Conservation (phyloP, 35 echinoderm and acorn worm species). For the Stichopus chloronotus region DNA sequence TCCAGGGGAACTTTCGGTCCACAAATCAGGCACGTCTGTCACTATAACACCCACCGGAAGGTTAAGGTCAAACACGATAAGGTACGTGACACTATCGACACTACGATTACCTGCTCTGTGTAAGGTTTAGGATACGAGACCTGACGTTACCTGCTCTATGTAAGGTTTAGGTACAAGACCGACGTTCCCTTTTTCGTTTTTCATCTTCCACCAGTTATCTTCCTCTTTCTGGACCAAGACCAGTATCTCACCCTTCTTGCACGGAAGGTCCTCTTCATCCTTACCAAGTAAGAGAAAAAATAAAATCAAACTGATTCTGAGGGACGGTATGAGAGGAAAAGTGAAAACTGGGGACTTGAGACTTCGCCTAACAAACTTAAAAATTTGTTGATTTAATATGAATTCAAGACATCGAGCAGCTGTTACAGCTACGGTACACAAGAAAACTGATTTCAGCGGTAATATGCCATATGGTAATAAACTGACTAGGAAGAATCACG, state of each 20-base stretch:
- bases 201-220: slow-evolving; percentile 90
- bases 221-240: slow-evolving; percentile 76
- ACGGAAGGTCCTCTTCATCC: slow-evolving; percentile 84
- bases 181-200: slow-evolving; percentile 65
- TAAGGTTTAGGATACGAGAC: slow-evolving; percentile 77
- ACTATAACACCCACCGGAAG: no score
- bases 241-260: slow-evolving; percentile 77
- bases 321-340: neutral
- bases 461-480: no score
- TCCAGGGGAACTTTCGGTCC: no score
- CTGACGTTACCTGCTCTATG: slow-evolving; percentile 70
- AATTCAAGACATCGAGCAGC: neutral
- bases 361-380: neutral
- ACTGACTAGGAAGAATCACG: no score
- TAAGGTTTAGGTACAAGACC: slow-evolving; percentile 83
- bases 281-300: neutral
- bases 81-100: no score
- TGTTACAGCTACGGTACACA: no score
- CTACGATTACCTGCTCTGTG: slow-evolving; percentile 65
- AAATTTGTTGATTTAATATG: neutral
- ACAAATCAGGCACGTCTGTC: no score
- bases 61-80: no score
- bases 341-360: neutral
- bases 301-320: slow-evolving; percentile 24
- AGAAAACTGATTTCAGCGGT: no score